phyloP scores from a whole-genome alignment of 2,888 invertebrate genomes.

The Stegophylla sp. region DNA sequence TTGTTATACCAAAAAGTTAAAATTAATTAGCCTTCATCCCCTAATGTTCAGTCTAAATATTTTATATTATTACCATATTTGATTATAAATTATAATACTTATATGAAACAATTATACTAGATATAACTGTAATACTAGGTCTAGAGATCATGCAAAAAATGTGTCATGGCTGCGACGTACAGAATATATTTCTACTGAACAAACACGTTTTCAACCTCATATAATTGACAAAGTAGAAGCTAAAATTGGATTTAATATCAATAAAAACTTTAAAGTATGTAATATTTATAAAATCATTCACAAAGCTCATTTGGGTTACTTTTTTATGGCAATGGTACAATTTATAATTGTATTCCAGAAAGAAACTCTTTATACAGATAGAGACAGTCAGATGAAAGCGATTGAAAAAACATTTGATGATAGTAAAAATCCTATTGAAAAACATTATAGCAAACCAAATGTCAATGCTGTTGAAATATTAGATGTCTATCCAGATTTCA shows the following conservation, averaged over 20 bases:
- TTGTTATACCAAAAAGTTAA: no score
- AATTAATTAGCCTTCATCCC: no score
- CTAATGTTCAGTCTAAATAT: no score
- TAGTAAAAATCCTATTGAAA: slow-evolving; percentile 80
- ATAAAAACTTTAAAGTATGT: slow-evolving; percentile 79
- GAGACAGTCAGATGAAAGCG: slow-evolving; percentile 91
- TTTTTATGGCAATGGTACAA: background rate
- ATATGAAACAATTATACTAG: background rate
- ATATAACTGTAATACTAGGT: slow-evolving; percentile 66
- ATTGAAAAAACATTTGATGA: slow-evolving; percentile 97
- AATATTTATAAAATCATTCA: slow-evolving; percentile 60
- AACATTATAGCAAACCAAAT: slow-evolving; percentile 96
- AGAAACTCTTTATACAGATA: slow-evolving; percentile 93
- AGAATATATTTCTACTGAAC: slow-evolving; percentile 98
- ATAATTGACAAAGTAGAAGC: slow-evolving; percentile 98
- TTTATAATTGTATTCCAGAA: slow-evolving; percentile 69
- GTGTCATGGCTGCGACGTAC: slow-evolving; percentile 98
- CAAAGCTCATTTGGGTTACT: background rate
- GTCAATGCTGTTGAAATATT: slow-evolving; percentile 88
- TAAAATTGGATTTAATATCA: slow-evolving; percentile 97
- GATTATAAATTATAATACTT: background rate
- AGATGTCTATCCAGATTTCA: slow-evolving; percentile 91
- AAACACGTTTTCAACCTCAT: slow-evolving; percentile 94
- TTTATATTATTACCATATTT: background rate
- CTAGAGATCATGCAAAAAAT: slow-evolving; percentile 92